Percentiles rank a stretch among this genome's conserved stretches.
Evolutionary conservation across 2,888 invertebrate genomes (phyloP).

Genomic region (Schizaphis graminum): DNA sequence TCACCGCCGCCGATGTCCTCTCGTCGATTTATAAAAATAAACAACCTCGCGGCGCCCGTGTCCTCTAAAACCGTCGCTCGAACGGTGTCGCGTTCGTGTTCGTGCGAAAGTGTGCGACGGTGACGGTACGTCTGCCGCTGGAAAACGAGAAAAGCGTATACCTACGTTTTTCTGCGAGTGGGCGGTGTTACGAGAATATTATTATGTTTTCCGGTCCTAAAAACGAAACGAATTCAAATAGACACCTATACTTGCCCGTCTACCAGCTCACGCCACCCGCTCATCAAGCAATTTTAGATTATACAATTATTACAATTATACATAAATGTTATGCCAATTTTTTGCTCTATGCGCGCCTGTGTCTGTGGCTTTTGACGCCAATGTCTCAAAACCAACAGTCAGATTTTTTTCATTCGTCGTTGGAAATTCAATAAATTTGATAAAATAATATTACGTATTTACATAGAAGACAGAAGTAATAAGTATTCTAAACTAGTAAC

Average conservation of each 20-base stretch:
- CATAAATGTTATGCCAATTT: background rate
- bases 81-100: background rate
- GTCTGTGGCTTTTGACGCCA: background rate
- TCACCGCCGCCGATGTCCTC: slow-evolving; percentile 18
- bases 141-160: background rate
- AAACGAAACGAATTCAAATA: background rate
- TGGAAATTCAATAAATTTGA: background rate
- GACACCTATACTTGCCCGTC: background rate
- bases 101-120: background rate
- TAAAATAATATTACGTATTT: background rate
- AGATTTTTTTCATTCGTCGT: background rate
- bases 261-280: background rate
- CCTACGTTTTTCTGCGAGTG: background rate
- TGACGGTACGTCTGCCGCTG: background rate
- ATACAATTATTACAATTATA: too few relatives aligned
- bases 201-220: background rate
- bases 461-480: too few relatives aligned
- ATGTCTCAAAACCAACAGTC: background rate
- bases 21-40: slow-evolving; percentile 63
- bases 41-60: slow-evolving; percentile 57
- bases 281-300: background rate
- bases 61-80: background rate
- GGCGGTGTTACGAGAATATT: background rate
- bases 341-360: background rate
- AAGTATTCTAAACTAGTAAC: background rate